Conservation (phyloP, 2,113 vertebrate genomes). For the Raja brachyura region DNA sequence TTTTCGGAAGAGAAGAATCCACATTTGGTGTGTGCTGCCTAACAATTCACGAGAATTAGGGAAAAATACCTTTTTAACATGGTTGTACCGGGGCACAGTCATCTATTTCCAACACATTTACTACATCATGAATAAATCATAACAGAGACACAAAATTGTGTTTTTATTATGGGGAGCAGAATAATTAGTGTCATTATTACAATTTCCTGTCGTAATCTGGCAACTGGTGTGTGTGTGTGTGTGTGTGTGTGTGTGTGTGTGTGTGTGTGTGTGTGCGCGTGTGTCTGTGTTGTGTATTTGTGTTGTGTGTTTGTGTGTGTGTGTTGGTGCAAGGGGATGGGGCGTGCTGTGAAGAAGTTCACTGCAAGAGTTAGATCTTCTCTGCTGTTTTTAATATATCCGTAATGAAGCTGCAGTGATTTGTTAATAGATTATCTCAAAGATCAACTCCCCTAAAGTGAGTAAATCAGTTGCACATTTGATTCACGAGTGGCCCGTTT, state of each 20-base stretch:
- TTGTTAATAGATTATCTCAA: not conserved
- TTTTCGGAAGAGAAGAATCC: not conserved
- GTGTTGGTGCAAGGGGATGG: not conserved
- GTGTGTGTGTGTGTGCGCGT: too few relatives aligned
- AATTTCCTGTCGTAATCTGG: not conserved
- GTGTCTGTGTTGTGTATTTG: too few relatives aligned
- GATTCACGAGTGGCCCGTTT: too few relatives aligned
- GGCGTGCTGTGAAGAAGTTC: not conserved
- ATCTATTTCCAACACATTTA: not conserved
- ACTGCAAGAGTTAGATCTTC: not conserved
- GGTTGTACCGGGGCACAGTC: not conserved
- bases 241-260: too few relatives aligned
- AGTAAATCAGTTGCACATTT: not conserved
- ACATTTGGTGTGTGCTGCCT: not conserved
- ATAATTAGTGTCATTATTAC: not conserved
- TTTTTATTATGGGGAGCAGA: not conserved
- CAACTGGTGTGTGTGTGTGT: not conserved
- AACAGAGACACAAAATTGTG: not conserved
- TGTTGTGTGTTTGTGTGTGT: too few relatives aligned
- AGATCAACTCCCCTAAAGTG: not conserved
- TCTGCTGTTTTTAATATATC: not conserved
- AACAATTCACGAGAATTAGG: not conserved
- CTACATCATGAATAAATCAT: not conserved
- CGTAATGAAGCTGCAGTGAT: not conserved
- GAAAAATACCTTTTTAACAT: not conserved